These are phyloP conservation scores for Platyrinchus mystaceus DNA, from an alignment of 2,797 vertebrate genomes.

Conservation along the genomic window DNA sequence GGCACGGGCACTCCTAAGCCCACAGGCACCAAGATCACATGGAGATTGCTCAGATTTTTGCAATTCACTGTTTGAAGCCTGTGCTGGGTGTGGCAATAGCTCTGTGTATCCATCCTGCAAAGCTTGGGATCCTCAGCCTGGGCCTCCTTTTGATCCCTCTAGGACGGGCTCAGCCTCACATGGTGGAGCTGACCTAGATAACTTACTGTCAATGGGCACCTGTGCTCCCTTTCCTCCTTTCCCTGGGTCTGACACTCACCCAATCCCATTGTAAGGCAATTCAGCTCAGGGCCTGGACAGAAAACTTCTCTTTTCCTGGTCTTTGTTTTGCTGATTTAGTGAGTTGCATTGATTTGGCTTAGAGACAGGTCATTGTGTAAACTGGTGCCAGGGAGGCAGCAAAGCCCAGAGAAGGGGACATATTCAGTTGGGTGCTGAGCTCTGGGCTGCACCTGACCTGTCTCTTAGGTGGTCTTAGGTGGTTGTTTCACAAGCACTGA, in stretches of 20 bases:
- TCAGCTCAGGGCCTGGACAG: neutral
- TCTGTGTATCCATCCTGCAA: accelerated
- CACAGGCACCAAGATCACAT: neutral
- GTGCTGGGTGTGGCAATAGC: neutral
- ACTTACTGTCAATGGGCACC: neutral
- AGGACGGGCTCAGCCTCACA: neutral
- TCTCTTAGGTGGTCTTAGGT: neutral
- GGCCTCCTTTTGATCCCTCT: neutral
- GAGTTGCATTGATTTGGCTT: neutral
- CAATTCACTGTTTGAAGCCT: neutral
- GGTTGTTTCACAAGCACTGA: neutral
- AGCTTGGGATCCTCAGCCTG: neutral
- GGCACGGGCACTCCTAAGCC: neutral
- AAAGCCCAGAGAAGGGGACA: neutral
- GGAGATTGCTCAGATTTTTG: neutral
- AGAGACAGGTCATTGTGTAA: neutral
- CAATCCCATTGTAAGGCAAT: neutral
- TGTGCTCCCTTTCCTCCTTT: neutral
- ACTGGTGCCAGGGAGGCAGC: neutral
- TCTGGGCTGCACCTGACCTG: accelerated
- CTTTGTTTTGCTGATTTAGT: neutral
- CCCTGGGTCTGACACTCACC: neutral
- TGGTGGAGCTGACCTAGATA: neutral
- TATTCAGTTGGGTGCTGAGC: neutral
- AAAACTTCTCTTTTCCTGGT: neutral